These are phyloP conservation scores for Uloborus diversus DNA, from an alignment of 1,140 invertebrate genomes.

Conservation along the genomic window DNA sequence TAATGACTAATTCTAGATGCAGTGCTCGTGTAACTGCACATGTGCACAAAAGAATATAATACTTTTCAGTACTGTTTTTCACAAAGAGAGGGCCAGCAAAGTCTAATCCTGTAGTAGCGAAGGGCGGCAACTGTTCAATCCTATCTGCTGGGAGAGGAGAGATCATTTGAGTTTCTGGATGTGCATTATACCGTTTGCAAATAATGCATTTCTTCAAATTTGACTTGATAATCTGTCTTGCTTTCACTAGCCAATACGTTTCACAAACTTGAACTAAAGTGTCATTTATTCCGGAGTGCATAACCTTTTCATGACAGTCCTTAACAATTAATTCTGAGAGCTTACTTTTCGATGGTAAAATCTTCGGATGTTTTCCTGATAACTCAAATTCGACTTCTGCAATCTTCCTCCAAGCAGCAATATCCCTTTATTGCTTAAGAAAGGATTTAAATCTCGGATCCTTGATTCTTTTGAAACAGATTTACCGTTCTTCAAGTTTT, in stretches of 20 bases:
- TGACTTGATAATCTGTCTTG: neutral
- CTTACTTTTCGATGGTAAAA: neutral
- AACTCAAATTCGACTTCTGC: no score
- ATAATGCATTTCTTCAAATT: neutral
- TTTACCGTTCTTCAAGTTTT: no score
- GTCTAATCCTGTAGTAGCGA: neutral
- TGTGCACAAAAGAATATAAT: conserved; percentile 63
- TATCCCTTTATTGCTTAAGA: no score
- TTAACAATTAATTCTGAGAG: neutral
- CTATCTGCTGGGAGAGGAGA: neutral
- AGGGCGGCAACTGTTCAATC: neutral
- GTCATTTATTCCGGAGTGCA: neutral
- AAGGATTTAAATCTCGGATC: no score
- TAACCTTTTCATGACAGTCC: neutral
- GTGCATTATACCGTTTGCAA: neutral
- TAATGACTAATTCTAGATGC: conserved; percentile 63
- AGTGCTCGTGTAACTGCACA: conserved; percentile 63
- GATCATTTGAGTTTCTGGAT: neutral
- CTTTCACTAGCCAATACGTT: neutral
- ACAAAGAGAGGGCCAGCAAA: neutral
- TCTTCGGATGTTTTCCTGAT: neutral
- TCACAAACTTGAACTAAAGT: neutral
- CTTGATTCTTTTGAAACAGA: no score
- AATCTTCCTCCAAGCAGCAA: no score
- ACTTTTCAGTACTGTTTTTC: neutral